phyloP scores from a whole-genome alignment of 2,888 invertebrate species.

The Prosopocoilus inquinatus region DNA sequence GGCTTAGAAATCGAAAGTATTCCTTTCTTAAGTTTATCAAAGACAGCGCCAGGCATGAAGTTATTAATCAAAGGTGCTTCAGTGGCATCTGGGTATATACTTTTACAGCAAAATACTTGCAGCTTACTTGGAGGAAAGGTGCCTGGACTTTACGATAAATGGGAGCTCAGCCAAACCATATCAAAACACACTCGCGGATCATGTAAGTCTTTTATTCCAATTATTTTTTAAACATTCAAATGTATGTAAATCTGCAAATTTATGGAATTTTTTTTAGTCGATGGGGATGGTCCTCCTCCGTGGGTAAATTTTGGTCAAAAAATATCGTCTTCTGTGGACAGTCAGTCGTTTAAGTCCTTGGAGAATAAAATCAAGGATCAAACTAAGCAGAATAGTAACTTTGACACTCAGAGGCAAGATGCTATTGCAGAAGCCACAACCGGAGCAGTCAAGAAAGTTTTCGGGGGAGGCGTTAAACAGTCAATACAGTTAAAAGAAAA shows the following conservation, averaged over 20 bases:
- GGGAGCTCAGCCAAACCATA: conserved; percentile 65
- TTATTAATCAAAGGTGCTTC: conserved; percentile 65
- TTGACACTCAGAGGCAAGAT: conserved; percentile 85
- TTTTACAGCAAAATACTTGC: conserved; percentile 67
- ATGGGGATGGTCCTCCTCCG: conserved; percentile 80
- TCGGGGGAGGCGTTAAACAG: conserved; percentile 56
- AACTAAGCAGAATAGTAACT: conserved; percentile 73
- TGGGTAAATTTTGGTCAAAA: conserved; percentile 91
- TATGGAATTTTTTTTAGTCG: conserved; percentile 46
- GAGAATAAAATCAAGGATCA: conserved; percentile 60
- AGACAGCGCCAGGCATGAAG: conserved; percentile 90
- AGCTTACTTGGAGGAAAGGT: conserved; percentile 84
- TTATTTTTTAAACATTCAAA: too few relatives aligned
- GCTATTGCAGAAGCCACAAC: conserved; percentile 86
- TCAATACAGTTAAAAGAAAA: conserved; percentile 22
- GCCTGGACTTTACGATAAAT: conserved; percentile 78
- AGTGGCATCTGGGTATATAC: conserved; percentile 60
- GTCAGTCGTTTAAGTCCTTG: conserved; percentile 63
- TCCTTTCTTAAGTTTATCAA: conserved; percentile 64
- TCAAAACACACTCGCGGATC: conserved; percentile 30
- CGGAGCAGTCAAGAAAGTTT: conserved; percentile 56
- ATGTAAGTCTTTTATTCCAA: conserved; percentile 25
- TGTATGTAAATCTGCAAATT: neutral
- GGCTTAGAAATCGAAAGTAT: conserved; percentile 77
- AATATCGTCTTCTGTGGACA: conserved; percentile 55